Evolutionary conservation across 1,140 invertebrate species (phyloP), one percentile per base, ranked within the genome.

Genomic region (Neoseiulus cucumeris): DNA sequence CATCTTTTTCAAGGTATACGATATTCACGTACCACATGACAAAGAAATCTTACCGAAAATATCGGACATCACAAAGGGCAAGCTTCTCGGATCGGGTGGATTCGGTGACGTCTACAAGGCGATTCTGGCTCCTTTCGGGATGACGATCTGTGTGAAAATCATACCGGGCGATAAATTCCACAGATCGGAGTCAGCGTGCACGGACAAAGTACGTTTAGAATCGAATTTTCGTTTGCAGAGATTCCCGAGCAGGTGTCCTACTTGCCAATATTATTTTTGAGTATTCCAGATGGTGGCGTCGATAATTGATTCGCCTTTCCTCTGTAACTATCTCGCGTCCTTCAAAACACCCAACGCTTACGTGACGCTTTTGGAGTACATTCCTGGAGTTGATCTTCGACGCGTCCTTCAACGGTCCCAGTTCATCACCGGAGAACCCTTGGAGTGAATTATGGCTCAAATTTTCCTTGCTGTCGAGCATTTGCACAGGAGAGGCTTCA

Each of bases 351-450:
- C 25, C 2, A 25, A 59, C 51, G 51, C 51, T 9, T 59, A 29
- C 51, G 51, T 59, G 1, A 59, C 51, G 33, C 51, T 59, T 59
- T 29, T 59, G 51, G 51, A 59, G 22, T 59, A 59, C 22, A 33
- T 59, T 1, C 14, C 25, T 18, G 51, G 51, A 25, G 22, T 59
- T 20, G 51, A 59, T 25, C 22, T 59, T 2, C 25, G 33, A n/a
- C 25, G 33, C 14, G 25, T 59, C 17, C 25, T 59, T 14, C 14
- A 25, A 2, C 14, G 25, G 14, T 33, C 25, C 6, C 25, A 25
- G 33, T 59, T 18, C 22, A 25, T 59, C 25, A 25, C 51, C 22
- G 22, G 14, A 18, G 17, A 59, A 17, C 14, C 22, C 9, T 9
- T 59, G 51, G 25, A 33, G 22, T 33, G 14, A 12, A 29, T 59